Evolutionary conservation across 2,888 invertebrate genomes (phyloP), one percentile per base, ranked within the genome.

Genomic region (Mactromeris polynyma): DNA sequence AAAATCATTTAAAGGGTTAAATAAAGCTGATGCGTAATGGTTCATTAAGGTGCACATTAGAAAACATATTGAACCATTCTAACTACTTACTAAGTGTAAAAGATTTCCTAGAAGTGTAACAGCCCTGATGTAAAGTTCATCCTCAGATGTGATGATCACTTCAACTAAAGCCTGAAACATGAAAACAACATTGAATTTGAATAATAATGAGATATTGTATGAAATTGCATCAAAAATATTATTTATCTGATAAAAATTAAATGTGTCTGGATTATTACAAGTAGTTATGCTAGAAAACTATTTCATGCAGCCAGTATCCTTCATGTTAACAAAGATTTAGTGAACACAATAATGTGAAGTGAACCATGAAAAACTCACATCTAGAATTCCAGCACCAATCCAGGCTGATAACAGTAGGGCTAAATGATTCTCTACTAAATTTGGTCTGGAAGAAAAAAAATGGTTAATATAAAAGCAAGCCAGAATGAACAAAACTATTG

Each of bases 101-200:
- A 99, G 97, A 97, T 99, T 98, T 88, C 98, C 98, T 94, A 99
- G 97, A 86, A 99, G 97, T 93, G 99, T 98, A 31, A 99, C 99
- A 81, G 99, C 98, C 94, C 99, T 97, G 93, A 99, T 98, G 89
- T 98, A 99, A 94, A 99, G 98, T 96, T 98, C 98, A 31, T 98
- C 98, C 96, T 99, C 99, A 96, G 98, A 98, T 84, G 95, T 95
- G 7, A 98, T 98, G 93, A 99, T 98, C 46, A 99, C 99, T 97
- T 99, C 98, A 51, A 98, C 98, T 93, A 99, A 97, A 33, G 99
- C 99, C 96, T 97, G 92, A 88, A 90, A 88, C 11, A 36, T 19
- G 4, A 64, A 26, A 17, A 51, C 51, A 51, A 51, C 51, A 51
- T 51, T 9, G n/a, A n/a, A n/a, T n/a, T n/a, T n/a, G n/a, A n/a